These are phyloP conservation scores for Bradynema listronoti DNA, from an alignment of 1,140 invertebrate genomes.

Conservation along the genomic window DNA sequence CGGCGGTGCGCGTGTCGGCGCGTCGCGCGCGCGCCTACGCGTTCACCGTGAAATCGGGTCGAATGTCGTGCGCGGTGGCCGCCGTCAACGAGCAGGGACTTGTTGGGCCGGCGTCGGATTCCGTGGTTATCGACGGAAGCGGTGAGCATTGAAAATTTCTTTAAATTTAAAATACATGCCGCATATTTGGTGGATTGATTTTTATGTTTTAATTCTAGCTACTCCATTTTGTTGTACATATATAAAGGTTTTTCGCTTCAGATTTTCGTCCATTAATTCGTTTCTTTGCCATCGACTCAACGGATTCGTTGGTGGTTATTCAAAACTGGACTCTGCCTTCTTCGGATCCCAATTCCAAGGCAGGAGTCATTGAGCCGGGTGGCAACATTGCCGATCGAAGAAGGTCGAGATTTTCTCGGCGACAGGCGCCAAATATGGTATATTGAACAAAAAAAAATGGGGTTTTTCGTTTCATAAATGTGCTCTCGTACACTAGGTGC, in stretches of 20 bases:
- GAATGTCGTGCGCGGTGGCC: constrained; percentile 48
- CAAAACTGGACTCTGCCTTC: constrained; percentile 44
- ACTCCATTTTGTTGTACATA: too few species aligned
- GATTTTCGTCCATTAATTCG: constrained; percentile 52
- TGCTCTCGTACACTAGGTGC: constrained; percentile 26
- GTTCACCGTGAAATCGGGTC: constrained; percentile 52
- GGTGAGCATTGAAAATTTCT: constrained; percentile 29
- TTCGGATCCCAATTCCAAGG: background rate
- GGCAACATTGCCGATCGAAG: constrained; percentile 1
- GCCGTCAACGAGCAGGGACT: constrained; percentile 54
- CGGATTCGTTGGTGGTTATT: constrained; percentile 42
- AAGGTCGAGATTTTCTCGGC: background rate
- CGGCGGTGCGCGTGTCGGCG: background rate
- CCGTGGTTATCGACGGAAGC: constrained; percentile 51
- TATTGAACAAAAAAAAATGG: background rate
- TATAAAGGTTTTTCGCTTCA: too few species aligned
- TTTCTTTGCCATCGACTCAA: constrained; percentile 56
- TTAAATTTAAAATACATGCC: background rate
- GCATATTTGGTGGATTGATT: too few species aligned
- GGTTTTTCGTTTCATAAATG: constrained; percentile 13
- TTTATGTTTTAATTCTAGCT: too few species aligned
- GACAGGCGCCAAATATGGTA: background rate
- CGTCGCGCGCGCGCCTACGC: constrained; percentile 32
- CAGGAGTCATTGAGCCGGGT: background rate
- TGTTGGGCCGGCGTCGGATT: constrained; percentile 39